Percentiles rank a stretch among this genome's conserved stretches.
Conservation (phyloP, 2,797 vertebrate genomes). For the Taeniopygia guttata region DNA sequence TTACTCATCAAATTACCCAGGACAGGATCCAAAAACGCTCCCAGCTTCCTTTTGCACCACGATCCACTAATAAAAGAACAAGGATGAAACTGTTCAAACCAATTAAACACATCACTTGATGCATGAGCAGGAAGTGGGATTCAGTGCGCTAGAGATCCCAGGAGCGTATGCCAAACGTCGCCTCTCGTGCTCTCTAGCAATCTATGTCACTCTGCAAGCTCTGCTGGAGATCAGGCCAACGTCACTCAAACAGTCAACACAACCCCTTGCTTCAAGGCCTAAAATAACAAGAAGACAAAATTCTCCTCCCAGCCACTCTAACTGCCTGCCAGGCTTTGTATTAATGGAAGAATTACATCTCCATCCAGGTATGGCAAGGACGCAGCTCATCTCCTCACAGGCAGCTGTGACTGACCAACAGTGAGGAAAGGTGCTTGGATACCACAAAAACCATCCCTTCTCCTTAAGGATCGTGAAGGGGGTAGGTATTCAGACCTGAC, state of each 20-base stretch:
- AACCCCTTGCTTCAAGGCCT: neutral
- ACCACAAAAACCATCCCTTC: neutral
- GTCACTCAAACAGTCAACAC: neutral
- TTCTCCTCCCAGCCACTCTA: neutral
- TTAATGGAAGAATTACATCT: neutral
- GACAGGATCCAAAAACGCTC: neutral
- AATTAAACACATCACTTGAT: neutral
- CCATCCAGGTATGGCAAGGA: neutral
- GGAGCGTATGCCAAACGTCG: neutral
- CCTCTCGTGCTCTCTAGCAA: neutral
- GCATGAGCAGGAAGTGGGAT: slow-evolving; percentile 2
- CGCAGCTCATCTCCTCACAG: neutral
- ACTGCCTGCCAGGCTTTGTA: neutral
- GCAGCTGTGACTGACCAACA: accelerated
- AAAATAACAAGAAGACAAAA: neutral
- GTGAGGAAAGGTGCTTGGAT: neutral
- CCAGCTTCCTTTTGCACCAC: neutral
- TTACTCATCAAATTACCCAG: slow-evolving; percentile 2
- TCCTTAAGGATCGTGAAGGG: neutral
- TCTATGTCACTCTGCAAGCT: neutral
- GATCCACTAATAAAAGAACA: neutral
- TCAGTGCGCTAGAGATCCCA: neutral
- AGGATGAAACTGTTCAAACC: slow-evolving; percentile 15
- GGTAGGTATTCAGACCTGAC: neutral
- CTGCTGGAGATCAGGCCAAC: neutral